phyloP scores from a whole-genome alignment of 2,113 vertebrate species.

The Plecotus auritus region DNA sequence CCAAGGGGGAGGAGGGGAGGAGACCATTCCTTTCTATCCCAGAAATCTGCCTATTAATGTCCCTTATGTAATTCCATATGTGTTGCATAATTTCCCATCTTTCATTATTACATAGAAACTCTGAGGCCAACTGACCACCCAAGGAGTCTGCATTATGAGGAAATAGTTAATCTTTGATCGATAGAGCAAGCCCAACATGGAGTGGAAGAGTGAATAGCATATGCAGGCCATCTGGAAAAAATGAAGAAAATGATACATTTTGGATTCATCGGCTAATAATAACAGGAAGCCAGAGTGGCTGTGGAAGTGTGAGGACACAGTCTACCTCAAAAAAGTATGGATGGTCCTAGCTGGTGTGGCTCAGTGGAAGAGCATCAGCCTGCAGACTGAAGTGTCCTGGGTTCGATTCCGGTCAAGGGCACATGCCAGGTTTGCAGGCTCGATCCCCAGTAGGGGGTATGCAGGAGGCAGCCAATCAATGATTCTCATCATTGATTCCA shows the following conservation, averaged over 20 bases:
- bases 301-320: background rate
- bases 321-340: background rate
- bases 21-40: background rate
- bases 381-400: too few species aligned
- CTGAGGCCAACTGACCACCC: background rate
- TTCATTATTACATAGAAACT: background rate
- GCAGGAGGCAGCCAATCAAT: too few species aligned
- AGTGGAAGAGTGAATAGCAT: background rate
- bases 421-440: too few species aligned
- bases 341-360: background rate
- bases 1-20: background rate
- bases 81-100: background rate
- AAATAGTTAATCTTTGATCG: background rate
- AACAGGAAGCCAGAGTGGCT: background rate
- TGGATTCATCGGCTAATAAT: background rate
- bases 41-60: background rate
- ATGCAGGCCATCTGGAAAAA: background rate
- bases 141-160: background rate
- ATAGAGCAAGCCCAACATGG: background rate
- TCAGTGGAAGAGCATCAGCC: too few species aligned
- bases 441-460: too few species aligned
- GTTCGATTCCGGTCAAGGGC: too few species aligned
- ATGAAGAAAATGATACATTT: conserved; percentile 10
- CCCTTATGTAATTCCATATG: background rate
- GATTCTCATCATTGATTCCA: too few species aligned